A percentile compares a stretch with the other conserved stretches of the same genome.
Evolutionary conservation across 2,888 invertebrate species (phyloP).

Genomic region (Thymelicus sylvestris): DNA sequence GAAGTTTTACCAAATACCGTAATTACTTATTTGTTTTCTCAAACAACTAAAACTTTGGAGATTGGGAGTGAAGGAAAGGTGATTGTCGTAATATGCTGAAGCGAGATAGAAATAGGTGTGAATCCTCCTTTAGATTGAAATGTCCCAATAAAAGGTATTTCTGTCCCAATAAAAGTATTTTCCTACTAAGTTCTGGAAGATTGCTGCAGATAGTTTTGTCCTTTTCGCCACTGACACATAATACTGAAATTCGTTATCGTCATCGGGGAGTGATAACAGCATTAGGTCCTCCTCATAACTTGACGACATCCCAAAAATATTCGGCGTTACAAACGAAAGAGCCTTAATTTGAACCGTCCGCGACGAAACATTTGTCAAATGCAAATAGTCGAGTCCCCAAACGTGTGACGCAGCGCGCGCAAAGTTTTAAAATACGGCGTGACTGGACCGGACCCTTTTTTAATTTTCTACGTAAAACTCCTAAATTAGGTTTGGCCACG

Average conservation of each 20-base stretch:
- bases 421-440: slow-evolving; percentile 12
- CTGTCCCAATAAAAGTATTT: too few species aligned
- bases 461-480: slow-evolving; percentile 3
- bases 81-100: too few species aligned
- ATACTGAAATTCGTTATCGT: not conserved
- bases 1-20: slow-evolving; percentile 10
- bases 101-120: not conserved
- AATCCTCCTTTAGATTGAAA: not conserved
- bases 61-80: too few species aligned
- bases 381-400: slow-evolving; percentile 13
- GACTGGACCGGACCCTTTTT: slow-evolving; percentile 8
- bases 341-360: slow-evolving; percentile 2
- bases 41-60: slow-evolving; percentile 1
- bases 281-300: not conserved
- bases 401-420: not conserved
- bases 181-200: too few species aligned
- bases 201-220: too few species aligned
- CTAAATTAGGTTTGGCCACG: not conserved
- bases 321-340: not conserved
- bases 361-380: slow-evolving; percentile 29
- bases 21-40: slow-evolving; percentile 11
- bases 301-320: not conserved
- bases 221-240: too few species aligned
- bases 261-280: not conserved
- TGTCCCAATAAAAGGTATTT: too few species aligned